These are phyloP conservation scores for Phyllotis vaccarum DNA, from an alignment of 2,797 vertebrate genomes.

Conservation along the genomic window DNA sequence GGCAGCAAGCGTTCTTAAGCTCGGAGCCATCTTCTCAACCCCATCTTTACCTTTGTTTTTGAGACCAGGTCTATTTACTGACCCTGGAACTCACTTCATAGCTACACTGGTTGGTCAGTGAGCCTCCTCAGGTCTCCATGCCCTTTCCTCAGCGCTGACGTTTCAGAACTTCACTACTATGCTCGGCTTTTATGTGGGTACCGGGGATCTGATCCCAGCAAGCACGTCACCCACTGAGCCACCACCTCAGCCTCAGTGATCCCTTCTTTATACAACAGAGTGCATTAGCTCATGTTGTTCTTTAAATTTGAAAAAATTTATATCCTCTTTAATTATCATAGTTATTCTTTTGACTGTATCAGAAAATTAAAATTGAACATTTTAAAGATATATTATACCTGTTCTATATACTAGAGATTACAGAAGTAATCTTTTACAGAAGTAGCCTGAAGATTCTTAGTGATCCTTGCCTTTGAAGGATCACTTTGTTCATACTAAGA, in stretches of 20 bases:
- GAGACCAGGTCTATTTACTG: not conserved
- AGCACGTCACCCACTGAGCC: not conserved
- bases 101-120: not conserved
- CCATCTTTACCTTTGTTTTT: not conserved
- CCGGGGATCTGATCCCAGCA: not conserved
- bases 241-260: not conserved
- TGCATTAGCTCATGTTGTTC: not conserved
- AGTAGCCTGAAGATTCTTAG: slow-evolving; percentile 48
- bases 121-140: not conserved
- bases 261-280: not conserved
- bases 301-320: slow-evolving; percentile 41
- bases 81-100: not conserved
- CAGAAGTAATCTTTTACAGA: slow-evolving; percentile 64
- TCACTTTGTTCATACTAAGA: slow-evolving; percentile 16
- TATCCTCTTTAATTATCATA: slow-evolving; percentile 10
- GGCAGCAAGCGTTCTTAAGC: not conserved
- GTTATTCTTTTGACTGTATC: slow-evolving; percentile 19
- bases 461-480: slow-evolving; percentile 31
- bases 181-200: not conserved
- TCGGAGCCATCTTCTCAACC: not conserved
- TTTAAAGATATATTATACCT: slow-evolving; percentile 38
- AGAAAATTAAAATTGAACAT: slow-evolving; percentile 49
- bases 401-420: not conserved
- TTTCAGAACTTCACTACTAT: not conserved
- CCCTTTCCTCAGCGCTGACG: not conserved